Conservation (phyloP, 2,113 vertebrate species). For the Xerus inauris region DNA sequence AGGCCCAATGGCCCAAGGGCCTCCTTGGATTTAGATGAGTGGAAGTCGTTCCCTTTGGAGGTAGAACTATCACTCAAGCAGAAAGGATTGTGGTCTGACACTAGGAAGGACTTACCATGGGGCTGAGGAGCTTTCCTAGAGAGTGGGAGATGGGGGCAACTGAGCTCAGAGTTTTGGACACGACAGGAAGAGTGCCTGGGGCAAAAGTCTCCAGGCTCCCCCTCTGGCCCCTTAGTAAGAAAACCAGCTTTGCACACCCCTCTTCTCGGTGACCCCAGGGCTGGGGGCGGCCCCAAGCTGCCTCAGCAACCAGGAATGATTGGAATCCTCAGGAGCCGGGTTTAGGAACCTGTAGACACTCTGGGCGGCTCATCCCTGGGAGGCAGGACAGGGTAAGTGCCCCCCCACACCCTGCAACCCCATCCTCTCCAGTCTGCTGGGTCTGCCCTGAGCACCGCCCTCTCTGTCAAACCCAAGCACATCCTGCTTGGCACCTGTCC, state of each 20-base stretch:
- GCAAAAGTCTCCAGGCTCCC: not conserved
- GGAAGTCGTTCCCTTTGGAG: not conserved
- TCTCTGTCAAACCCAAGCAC: not conserved
- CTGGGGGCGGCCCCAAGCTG: not conserved
- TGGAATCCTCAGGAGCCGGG: conserved; percentile 51
- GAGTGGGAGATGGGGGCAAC: accelerated
- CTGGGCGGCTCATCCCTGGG: not conserved
- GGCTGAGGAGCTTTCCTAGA: not conserved
- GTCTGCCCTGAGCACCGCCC: not conserved
- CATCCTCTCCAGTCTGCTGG: not conserved
- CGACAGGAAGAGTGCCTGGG: not conserved
- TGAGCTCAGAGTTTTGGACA: not conserved
- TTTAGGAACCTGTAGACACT: conserved; percentile 10
- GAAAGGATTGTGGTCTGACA: not conserved
- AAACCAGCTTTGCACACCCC: not conserved
- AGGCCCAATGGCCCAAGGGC: accelerated
- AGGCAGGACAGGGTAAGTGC: not conserved
- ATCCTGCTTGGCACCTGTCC: conserved; percentile 56
- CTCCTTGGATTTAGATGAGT: not conserved
- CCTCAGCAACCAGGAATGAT: conserved; percentile 63
- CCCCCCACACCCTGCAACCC: not conserved
- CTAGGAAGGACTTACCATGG: conserved; percentile 32
- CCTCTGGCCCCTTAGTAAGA: not conserved
- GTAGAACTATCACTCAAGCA: not conserved
- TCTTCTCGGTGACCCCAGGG: not conserved